phyloP scores from a whole-genome alignment of 2,888 invertebrate genomes.

The Amphipyra tragopoginis region DNA sequence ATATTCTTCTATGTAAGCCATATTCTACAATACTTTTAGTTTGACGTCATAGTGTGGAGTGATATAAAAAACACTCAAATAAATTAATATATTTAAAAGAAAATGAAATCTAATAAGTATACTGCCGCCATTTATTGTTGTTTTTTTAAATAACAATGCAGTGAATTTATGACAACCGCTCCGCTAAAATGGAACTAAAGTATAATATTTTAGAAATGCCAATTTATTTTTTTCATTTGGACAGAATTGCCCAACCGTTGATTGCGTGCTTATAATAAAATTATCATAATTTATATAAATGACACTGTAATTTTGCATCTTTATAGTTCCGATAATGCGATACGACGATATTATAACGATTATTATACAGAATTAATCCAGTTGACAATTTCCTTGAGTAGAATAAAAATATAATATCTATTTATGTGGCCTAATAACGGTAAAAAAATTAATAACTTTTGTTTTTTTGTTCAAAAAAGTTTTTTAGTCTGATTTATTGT shows the following conservation, averaged over 20 bases:
- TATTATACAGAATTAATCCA: constrained; percentile 35
- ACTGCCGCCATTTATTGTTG: neutral
- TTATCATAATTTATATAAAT: constrained; percentile 57
- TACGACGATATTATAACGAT: constrained; percentile 31
- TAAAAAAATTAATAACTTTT: constrained; percentile 10
- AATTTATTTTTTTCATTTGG: constrained; percentile 17
- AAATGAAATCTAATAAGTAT: neutral
- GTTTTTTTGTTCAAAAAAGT: too few relatives aligned
- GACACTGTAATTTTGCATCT: constrained; percentile 49
- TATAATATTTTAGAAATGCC: constrained; percentile 5
- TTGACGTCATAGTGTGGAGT: neutral
- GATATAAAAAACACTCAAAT: too few relatives aligned
- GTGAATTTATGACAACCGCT: constrained; percentile 2
- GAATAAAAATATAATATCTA: constrained; percentile 20
- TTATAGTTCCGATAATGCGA: constrained; percentile 45
- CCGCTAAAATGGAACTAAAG: neutral
- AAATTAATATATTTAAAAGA: too few relatives aligned
- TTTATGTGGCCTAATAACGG: constrained; percentile 38
- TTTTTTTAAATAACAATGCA: constrained; percentile 17
- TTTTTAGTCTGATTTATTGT: constrained; percentile 33
- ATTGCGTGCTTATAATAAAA: constrained; percentile 54
- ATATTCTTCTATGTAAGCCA: constrained; percentile 8
- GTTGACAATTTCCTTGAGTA: constrained; percentile 30
- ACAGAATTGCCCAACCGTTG: constrained; percentile 20
- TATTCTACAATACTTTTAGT: constrained; percentile 17